Percentiles rank a stretch among this genome's conserved stretches.
phyloP scores from a whole-genome alignment of 1,140 invertebrate genomes.

The Saxidomus purpurata region DNA sequence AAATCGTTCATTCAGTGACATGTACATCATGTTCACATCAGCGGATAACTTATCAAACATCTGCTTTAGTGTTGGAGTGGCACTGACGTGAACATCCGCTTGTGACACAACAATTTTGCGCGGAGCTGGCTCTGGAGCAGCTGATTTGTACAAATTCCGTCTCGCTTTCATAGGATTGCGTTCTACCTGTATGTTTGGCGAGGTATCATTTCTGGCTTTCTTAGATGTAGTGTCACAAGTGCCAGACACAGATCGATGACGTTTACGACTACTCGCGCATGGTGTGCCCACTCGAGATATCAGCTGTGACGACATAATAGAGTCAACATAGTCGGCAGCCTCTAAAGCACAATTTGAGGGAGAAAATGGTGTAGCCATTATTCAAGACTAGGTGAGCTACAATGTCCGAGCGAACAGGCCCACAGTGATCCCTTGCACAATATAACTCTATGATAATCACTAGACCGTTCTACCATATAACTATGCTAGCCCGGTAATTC shows the following conservation, averaged over 20 bases:
- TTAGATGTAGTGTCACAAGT: background rate
- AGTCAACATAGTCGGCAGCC: background rate
- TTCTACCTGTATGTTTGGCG: background rate
- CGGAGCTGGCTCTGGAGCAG: too few species aligned
- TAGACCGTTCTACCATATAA: background rate
- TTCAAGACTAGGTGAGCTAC: background rate
- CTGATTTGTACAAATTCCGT: background rate
- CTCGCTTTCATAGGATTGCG: background rate
- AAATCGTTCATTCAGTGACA: slow-evolving; percentile 28
- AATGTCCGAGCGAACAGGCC: background rate
- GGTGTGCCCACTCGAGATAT: background rate
- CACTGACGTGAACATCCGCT: too few species aligned
- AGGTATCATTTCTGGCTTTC: background rate
- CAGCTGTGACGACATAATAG: background rate
- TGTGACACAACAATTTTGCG: too few species aligned
- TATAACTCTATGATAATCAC: background rate
- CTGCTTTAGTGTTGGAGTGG: too few species aligned
- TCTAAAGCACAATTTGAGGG: background rate
- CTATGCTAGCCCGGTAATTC: background rate
- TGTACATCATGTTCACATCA: slow-evolving; percentile 34
- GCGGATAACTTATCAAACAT: slow-evolving; percentile 37
- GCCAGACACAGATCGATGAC: background rate
- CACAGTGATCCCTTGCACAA: background rate
- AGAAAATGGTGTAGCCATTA: background rate
- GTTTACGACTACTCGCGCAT: background rate